Evolutionary conservation across 2,797 vertebrate genomes (phyloP).

Genomic region (Otus scops): DNA sequence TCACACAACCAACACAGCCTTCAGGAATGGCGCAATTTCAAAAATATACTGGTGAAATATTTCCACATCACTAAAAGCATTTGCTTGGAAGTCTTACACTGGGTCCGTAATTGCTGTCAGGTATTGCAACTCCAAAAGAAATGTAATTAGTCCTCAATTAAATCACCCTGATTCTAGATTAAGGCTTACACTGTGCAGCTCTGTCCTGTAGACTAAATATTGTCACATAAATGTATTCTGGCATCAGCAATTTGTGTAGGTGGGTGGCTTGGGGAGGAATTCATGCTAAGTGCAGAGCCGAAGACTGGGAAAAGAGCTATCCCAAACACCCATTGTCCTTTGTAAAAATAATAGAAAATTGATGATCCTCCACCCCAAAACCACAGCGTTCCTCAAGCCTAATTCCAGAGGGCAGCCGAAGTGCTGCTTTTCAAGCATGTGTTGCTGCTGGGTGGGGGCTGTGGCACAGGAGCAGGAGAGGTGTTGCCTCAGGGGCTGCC

Average conservation of each 20-base stretch:
- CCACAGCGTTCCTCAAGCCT: not conserved
- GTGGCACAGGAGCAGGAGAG: not conserved
- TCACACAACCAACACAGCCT: not conserved
- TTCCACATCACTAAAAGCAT: not conserved
- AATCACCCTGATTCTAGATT: not conserved
- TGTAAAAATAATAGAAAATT: slow-evolving; percentile 7
- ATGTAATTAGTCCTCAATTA: not conserved
- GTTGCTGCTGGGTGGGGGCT: not conserved
- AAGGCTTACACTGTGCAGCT: not conserved
- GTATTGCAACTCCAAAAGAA: not conserved
- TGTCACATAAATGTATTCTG: not conserved
- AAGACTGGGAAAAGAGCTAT: not conserved
- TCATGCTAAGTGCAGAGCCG: not conserved
- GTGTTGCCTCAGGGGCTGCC: not conserved
- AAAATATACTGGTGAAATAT: not conserved
- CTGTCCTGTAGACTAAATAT: not conserved
- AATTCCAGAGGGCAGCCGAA: not conserved
- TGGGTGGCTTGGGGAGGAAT: not conserved
- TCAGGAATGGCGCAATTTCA: not conserved
- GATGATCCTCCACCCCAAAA: not conserved
- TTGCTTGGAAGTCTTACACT: not conserved
- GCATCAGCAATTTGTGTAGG: not conserved
- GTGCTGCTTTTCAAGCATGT: not conserved
- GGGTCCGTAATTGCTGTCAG: not conserved
- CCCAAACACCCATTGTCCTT: not conserved